Evolutionary conservation across 2,113 vertebrate genomes (phyloP), one percentile per base, ranked within the genome.

Genomic region (Xenopus laevis): DNA sequence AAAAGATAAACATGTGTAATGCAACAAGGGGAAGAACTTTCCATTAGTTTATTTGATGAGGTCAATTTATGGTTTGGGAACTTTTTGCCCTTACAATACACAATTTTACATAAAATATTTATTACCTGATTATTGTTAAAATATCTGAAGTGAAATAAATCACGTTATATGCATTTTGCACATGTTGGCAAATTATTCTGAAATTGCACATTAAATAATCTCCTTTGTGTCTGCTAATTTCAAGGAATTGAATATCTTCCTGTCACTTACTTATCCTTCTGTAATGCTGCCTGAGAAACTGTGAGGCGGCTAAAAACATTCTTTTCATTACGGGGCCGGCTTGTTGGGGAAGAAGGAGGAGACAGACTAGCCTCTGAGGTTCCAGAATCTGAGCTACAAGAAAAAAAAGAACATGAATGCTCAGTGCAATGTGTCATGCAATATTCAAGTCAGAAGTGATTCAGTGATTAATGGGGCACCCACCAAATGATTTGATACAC

Each of bases 301-400:
- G 92, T 89, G 85, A 91, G 87, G 78, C 86, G 84, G 74, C 86
- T 93, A 91, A 93, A 93, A 79, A 86, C 92, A 87, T 92, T 93
- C 91, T 90, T 83, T 83, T 92, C 92, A 85, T 89, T 93, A 91
- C 86, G 79, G 87, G 86, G 81, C 71, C 93, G 93, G 83, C 81
- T 91, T 80, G 93, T 89, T 68, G 96, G 95, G 65, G 96, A 98
- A 71, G 93, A 84, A 89, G 92, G 92, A 88, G 91, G 90, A 86
- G 90, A 92, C 80, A 90, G 86, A 53, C 89, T 89, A 84, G 89
- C 87, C 68, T 94, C 95, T 71, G 96, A 94, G 69, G 91, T 92
- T 90, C 93, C 94, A 90, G 91, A 89, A 84, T 94, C 92, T 87
- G 91, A 94, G 82, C 96, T 97, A 87, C 72, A 89, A 91, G 82